A percentile compares a stretch with the other conserved stretches of the same genome.
Evolutionary conservation across 2,888 invertebrate species (phyloP).

Genomic region (Lomographa bimaculata): DNA sequence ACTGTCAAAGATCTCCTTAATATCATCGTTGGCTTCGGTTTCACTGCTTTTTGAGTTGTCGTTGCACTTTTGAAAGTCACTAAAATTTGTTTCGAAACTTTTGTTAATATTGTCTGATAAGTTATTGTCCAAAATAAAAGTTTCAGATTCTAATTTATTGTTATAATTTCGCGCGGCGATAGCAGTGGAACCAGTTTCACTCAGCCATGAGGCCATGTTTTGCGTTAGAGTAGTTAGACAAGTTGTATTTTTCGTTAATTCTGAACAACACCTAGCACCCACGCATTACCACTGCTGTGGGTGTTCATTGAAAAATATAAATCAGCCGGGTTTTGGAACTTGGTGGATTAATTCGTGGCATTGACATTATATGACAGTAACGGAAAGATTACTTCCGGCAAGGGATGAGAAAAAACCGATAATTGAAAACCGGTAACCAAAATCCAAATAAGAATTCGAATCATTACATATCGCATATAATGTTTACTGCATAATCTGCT

Average conservation of each 20-base stretch:
- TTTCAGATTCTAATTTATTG: conserved; percentile 25
- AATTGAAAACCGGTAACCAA: conserved; percentile 8
- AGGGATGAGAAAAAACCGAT: no score
- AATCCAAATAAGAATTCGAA: no score
- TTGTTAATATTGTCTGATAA: conserved; percentile 34
- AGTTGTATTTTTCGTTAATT: no score
- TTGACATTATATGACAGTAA: no score
- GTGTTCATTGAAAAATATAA: no score
- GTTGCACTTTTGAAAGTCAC: conserved; percentile 36
- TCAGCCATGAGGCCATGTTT: conserved; percentile 75
- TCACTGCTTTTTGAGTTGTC: conserved; percentile 32
- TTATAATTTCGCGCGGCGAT: conserved; percentile 34
- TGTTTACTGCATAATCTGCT: conserved; percentile 13
- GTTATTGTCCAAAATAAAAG: conserved; percentile 34
- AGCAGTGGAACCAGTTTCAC: conserved; percentile 53
- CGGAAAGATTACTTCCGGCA: no score
- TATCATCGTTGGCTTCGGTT: conserved; percentile 19
- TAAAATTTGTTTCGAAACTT: conserved; percentile 35
- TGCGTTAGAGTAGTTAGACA: no score
- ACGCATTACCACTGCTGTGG: no score
- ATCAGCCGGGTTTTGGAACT: no score
- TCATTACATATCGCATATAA: no score
- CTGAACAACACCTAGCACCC: no score
- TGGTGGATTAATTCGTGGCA: no score
- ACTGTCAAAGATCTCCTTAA: conserved; percentile 18